Base-by-base conservation (phyloP, 1,140 invertebrate genomes). In the Anthonomus grandis region DNA sequence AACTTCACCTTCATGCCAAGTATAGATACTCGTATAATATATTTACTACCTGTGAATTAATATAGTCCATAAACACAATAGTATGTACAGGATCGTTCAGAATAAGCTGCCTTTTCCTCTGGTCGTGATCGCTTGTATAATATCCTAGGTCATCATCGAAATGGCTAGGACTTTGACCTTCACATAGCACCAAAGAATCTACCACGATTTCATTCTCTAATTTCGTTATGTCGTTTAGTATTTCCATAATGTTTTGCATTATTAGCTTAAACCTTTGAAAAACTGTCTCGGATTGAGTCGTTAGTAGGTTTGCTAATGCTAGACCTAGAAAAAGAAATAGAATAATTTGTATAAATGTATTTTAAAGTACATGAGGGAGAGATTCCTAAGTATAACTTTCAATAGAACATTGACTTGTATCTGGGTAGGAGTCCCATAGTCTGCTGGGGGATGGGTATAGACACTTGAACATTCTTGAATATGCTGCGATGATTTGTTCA, bases 191-290 rank as follows among this genome's bases (percentile, higher is more conserved):
- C 9, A 81, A 69, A 12, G 76, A 75, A 65, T 80, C 80, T 27
- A 47, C 67, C 41, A 37, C 36, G n/a, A 56, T 34, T 58, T 78
- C 81, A 12, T 90, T 85, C 64, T 90, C 87, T 44, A 77, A 79
- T 66, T 82, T 85, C 68, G 83, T 86, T 41, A 96, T 83, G 71
- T 97, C 93, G 75, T 93, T 90, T 34, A 97, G 74, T 5, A 89
- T 84, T 76, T 94, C 89, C 22, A 88, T 82, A 63, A 95, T 83
- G 64, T 86, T 83, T 37, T 86, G 76, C 61, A 95, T 80, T 41
- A 94, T 89, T 15, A 78, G 78, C 45, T 83, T 81, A 73, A 93
- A 89, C 52, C 85, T 79, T 66, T 88, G 82, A 27, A 88, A 74
- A 39, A 94, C 81, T 19, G 84, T 75, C 55, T 79, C 74, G 70